Percentiles rank a stretch among this genome's conserved stretches.
Evolutionary conservation across 2,888 invertebrate species (phyloP).

Genomic region (Drosophila formosana): DNA sequence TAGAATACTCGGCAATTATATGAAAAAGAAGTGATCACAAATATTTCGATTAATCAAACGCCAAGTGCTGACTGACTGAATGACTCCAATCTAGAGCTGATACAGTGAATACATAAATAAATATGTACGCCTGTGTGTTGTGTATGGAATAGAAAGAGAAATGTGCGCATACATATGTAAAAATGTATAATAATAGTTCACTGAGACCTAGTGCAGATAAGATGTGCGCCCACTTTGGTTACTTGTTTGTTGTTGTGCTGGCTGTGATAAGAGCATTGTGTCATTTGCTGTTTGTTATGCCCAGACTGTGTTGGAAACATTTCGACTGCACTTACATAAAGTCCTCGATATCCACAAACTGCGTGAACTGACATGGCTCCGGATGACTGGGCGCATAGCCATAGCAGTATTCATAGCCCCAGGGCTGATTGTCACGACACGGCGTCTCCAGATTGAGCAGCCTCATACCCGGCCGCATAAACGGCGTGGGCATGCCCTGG

Average conservation of each 20-base stretch:
- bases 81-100: slow-evolving; percentile 13
- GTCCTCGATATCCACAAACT: slow-evolving; percentile 90
- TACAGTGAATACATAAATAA: slow-evolving; percentile 2
- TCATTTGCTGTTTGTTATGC: slow-evolving; percentile 38
- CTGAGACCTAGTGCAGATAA: slow-evolving; percentile 60
- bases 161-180: slow-evolving; percentile 32
- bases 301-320: slow-evolving; percentile 8
- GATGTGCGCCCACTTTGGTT: slow-evolving; percentile 36
- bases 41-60: slow-evolving; percentile 19
- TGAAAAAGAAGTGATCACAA: slow-evolving; percentile 1
- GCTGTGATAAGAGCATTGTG: slow-evolving; percentile 46
- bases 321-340: slow-evolving; percentile 88
- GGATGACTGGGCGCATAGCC: slow-evolving; percentile 86
- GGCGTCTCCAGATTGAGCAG: slow-evolving; percentile 81
- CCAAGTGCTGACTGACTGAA: slow-evolving; percentile 6
- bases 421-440: slow-evolving; percentile 86
- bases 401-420: slow-evolving; percentile 89
- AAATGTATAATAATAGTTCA: slow-evolving; percentile 59
- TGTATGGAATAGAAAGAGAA: slow-evolving; percentile 27
- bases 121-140: neutral
- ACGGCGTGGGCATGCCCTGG: slow-evolving; percentile 17
- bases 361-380: slow-evolving; percentile 89
- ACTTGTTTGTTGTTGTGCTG: slow-evolving; percentile 22
- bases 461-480: slow-evolving; percentile 25
- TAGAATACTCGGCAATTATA: neutral